Evolutionary conservation across 2,888 invertebrate genomes (phyloP), one percentile per base, ranked within the genome.

Genomic region (Bhutanitis thaidina): DNA sequence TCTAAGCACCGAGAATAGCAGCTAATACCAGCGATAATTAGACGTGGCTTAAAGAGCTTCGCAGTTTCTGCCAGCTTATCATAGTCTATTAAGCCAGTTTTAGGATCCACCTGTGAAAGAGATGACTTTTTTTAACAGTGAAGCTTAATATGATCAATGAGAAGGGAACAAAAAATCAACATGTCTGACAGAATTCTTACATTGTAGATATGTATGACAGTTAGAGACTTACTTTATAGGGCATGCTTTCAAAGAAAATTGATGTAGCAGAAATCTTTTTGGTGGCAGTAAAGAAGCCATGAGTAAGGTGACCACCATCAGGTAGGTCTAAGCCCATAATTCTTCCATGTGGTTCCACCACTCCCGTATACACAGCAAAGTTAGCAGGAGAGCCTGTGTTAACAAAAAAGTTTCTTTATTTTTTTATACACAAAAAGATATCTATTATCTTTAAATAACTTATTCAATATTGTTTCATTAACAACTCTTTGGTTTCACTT

Each of bases 241-340:
- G 98, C 95, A 98, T 96, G 52, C 98, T 98, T 89, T 99, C 98
- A 77, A 99, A 99, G 90, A 97, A 99, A 55, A 98, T 94, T 0
- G 98, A 98, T 0, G 98, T 98, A 7, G 98, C 98, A 0, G 98
- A 99, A 53, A 99, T 96, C 82, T 95, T 96, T 79, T 97, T 98
- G 7, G 90, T 93, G 7, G 93, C 90, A 0, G 98, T 98, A 89
- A 96, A 96, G 82, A 98, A 98, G 20, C 95, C 95, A 64, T 97
- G 97, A 4, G 97, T 97, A 57, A 97, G 92, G 86, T 99, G 99
- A 0, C 99, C 99, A 60, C 99, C 99, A 76, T 99, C 98, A 1
- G 98, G 98, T 52, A 99, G 89, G 83, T 99, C 98, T 46, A 99
- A 85, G 0, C 97, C 96, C 99, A 99, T 99, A 65, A 99, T 98